phyloP scores from a whole-genome alignment of 2,797 vertebrate species.

The Sebastes hubbsi region DNA sequence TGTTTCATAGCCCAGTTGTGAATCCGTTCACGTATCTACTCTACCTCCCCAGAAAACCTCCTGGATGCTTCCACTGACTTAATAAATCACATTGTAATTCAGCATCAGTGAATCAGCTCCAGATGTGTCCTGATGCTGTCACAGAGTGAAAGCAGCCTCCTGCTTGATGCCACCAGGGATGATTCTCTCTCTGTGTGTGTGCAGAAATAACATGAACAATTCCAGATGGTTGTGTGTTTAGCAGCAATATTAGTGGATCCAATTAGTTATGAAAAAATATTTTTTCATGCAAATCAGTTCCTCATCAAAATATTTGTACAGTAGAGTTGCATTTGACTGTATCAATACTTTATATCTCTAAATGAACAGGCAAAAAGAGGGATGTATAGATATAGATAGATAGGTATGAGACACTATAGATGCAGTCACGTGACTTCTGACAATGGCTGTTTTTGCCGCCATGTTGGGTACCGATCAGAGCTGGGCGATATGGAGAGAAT shows the following conservation, averaged over 20 bases:
- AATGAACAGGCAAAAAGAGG: background rate
- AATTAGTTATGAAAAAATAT: background rate
- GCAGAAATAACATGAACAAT: background rate
- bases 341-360: background rate
- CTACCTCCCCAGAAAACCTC: background rate
- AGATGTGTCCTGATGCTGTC: constrained; percentile 10
- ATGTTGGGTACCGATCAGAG: background rate
- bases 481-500: too few species aligned
- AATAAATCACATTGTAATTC: constrained; percentile 23
- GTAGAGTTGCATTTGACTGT: background rate
- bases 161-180: background rate
- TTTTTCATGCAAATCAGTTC: background rate
- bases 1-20: background rate
- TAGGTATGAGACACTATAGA: background rate
- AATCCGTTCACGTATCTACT: background rate
- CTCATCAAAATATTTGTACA: background rate
- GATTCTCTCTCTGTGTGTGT: background rate
- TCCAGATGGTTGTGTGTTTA: background rate
- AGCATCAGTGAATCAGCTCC: constrained; percentile 17
- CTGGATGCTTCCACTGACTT: background rate
- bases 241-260: background rate
- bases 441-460: background rate
- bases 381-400: background rate
- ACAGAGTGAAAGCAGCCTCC: background rate
- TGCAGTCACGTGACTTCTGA: background rate